Percentiles rank a stretch among this genome's conserved stretches.
These are phyloP conservation scores for Allolobophora icterica DNA, from an alignment of 2,888 invertebrate species.

Conservation along the genomic window DNA sequence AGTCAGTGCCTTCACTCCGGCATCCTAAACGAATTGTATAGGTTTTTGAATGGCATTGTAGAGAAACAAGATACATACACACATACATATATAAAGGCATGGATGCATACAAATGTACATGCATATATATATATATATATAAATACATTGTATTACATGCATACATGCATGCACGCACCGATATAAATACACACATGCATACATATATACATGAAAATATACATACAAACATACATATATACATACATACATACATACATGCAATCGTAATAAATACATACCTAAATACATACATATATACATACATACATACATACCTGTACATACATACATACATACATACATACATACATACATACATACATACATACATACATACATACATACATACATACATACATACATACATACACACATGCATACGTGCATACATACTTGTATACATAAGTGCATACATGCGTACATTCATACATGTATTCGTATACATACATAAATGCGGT, in stretches of 20 bases:
- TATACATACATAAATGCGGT: constrained; percentile 26
- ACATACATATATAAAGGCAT: background rate
- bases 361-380: constrained; percentile 9
- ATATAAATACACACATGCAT: background rate
- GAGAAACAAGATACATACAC: background rate
- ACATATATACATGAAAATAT: background rate
- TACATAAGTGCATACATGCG: background rate
- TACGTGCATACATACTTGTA: background rate
- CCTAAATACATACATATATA: no score
- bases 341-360: no score
- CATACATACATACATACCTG: no score
- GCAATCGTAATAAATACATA: no score
- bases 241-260: constrained; percentile 25
- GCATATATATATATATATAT: no score
- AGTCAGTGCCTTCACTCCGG: no score
- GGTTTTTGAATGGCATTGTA: no score
- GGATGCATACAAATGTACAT: no score
- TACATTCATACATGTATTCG: constrained; percentile 13
- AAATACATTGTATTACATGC: background rate
- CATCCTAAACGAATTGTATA: no score
- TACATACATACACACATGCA: constrained; percentile 29
- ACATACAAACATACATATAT: background rate
- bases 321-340: no score
- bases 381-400: constrained; percentile 6
- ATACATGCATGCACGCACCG: background rate